Conservation (phyloP, 2,113 vertebrate species). For the Epinephelus cyanopodus region DNA sequence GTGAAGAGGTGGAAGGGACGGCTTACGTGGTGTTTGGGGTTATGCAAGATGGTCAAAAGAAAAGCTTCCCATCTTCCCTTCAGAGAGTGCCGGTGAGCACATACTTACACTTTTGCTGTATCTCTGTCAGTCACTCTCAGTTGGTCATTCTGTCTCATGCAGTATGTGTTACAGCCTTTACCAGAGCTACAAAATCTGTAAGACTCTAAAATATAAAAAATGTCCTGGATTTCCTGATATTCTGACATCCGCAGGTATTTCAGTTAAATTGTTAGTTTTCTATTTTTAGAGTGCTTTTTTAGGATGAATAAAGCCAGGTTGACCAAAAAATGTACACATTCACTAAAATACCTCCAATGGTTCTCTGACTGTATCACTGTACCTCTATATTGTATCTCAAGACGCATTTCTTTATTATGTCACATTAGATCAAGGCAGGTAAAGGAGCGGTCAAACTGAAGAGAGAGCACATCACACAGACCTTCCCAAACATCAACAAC, state of each 20-base stretch:
- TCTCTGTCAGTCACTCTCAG: not conserved
- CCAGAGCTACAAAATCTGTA: not conserved
- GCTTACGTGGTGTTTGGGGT: constrained; percentile 90
- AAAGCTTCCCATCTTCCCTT: constrained; percentile 84
- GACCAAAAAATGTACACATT: not conserved
- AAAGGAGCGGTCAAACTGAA: constrained; percentile 56
- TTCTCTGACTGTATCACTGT: not conserved
- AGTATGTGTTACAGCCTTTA: too few species aligned
- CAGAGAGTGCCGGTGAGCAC: constrained; percentile 76
- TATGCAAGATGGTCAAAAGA: constrained; percentile 61
- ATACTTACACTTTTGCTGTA: not conserved
- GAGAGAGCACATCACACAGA: constrained; percentile 61
- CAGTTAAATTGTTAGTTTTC: not conserved
- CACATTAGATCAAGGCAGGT: constrained; percentile 72
- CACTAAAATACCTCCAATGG: not conserved
- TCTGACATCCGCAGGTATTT: not conserved
- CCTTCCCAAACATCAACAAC: constrained; percentile 15
- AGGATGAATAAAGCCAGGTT: not conserved
- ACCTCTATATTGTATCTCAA: not conserved
- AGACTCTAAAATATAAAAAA: not conserved
- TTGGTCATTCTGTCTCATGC: too few species aligned
- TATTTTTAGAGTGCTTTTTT: not conserved
- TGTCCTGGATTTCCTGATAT: not conserved
- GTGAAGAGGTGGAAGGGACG: constrained; percentile 77
- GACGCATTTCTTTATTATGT: not conserved